Evolutionary conservation across 2,888 invertebrate species (phyloP).

Genomic region (Alitta virens): DNA sequence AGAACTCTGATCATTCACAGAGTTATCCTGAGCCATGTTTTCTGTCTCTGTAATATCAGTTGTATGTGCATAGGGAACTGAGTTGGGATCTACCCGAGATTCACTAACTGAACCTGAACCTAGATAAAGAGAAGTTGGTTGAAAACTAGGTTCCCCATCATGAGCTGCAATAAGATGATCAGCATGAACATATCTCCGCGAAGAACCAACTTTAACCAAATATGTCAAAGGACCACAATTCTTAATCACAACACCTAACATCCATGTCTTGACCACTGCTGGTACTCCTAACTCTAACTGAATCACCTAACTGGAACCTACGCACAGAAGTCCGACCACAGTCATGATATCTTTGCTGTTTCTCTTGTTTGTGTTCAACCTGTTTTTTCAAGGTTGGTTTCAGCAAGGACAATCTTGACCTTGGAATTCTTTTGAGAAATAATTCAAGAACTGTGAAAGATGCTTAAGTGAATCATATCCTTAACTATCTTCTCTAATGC

Average conservation of each 20-base stretch:
- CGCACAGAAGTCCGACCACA: not conserved
- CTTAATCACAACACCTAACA: not conserved
- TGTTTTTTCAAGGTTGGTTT: not conserved
- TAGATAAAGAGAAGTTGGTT: too few species aligned
- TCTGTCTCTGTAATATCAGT: too few species aligned
- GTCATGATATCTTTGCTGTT: not conserved
- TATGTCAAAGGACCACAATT: conserved; percentile 3
- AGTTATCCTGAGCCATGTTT: too few species aligned
- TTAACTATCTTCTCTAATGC: not conserved
- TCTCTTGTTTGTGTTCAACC: not conserved
- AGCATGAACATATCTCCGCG: conserved; percentile 1
- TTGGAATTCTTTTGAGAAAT: not conserved
- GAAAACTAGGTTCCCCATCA: too few species aligned
- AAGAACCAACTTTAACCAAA: not conserved
- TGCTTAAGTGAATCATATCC: not conserved
- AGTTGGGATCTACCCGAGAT: too few species aligned
- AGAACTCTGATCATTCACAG: too few species aligned
- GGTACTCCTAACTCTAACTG: not conserved
- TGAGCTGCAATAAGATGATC: not conserved
- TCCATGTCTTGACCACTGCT: not conserved
- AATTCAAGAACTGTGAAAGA: conserved; percentile 1
- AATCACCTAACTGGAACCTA: not conserved
- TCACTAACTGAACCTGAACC: too few species aligned
- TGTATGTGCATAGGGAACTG: too few species aligned
- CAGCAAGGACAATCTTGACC: not conserved